Evolutionary conservation across 2,888 invertebrate genomes (phyloP).

Genomic region (Hemaris fuciformis): DNA sequence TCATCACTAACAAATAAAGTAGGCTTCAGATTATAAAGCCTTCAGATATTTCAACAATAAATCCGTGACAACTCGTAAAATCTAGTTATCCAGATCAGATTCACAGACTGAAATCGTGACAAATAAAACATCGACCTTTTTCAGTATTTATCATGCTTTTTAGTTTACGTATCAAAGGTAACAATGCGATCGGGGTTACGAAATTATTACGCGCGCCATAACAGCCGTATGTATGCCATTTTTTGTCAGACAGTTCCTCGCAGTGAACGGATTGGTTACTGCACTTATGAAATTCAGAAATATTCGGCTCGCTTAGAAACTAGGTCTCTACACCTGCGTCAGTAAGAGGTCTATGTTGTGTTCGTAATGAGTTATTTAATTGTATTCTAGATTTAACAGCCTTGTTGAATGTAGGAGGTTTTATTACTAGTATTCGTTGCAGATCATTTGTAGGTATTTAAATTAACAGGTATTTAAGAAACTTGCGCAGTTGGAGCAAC

Average conservation of each 20-base stretch:
- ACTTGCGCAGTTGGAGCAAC: no score
- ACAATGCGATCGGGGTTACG: conserved; percentile 18
- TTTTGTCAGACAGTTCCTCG: conserved; percentile 14
- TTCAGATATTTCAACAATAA: not conserved
- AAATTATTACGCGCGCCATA: conserved; percentile 24
- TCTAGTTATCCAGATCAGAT: not conserved
- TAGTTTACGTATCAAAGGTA: not conserved
- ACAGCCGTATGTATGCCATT: conserved; percentile 20
- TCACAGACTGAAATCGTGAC: not conserved
- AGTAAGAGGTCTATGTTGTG: not conserved
- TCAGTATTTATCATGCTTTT: not conserved
- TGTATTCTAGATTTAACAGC: no score
- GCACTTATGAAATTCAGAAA: conserved; percentile 9
- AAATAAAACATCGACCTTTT: not conserved
- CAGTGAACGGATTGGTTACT: conserved; percentile 4
- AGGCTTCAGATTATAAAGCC: not conserved
- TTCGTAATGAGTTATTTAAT: not conserved
- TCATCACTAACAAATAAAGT: no score
- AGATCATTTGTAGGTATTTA: no score
- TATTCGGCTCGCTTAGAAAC: not conserved
- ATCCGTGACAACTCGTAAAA: not conserved
- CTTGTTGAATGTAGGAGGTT: no score
- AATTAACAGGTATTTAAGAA: no score
- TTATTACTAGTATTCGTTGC: no score
- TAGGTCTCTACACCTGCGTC: not conserved